A percentile compares a stretch with the other conserved stretches of the same genome.
phyloP scores from a whole-genome alignment of 2,888 invertebrate species.

The Agrotis ipsilon region DNA sequence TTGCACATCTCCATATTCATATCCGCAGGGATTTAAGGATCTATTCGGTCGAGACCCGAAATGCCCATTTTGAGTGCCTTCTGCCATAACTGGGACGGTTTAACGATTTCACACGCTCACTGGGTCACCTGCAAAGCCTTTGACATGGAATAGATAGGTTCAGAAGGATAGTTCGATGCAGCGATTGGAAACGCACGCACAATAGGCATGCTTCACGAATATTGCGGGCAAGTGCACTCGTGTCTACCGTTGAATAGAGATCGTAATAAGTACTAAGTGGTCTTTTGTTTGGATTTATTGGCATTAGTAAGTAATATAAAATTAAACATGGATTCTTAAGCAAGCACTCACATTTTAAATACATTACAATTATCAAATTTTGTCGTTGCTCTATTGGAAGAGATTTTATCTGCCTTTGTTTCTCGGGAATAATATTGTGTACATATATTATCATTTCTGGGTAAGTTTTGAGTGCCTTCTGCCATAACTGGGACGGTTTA shows the following conservation, averaged over 20 bases:
- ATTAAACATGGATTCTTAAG: too few relatives aligned
- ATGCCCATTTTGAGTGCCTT: slow-evolving; percentile 52
- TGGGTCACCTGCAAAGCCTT: slow-evolving; percentile 42
- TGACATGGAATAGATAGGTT: neutral
- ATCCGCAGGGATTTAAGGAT: slow-evolving; percentile 37
- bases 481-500: slow-evolving; percentile 47
- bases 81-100: slow-evolving; percentile 43
- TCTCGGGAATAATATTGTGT: too few relatives aligned
- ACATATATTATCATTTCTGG: too few relatives aligned
- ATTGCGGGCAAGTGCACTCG: neutral
- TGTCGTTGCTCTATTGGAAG: too few relatives aligned
- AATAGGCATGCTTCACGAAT: neutral
- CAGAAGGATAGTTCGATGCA: neutral
- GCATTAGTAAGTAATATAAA: too few relatives aligned
- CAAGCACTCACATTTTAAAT: too few relatives aligned
- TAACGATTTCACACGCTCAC: slow-evolving; percentile 52
- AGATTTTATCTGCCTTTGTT: too few relatives aligned
- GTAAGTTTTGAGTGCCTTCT: slow-evolving; percentile 50
- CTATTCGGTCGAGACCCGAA: slow-evolving; percentile 20
- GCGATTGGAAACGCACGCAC: neutral
- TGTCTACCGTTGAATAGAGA: too few relatives aligned
- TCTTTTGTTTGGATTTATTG: neutral
- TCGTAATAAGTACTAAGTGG: neutral
- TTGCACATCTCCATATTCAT: slow-evolving; percentile 28
- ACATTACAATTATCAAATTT: too few relatives aligned